Conservation (phyloP, 2,888 invertebrate genomes). For the Onchidella celtica region DNA sequence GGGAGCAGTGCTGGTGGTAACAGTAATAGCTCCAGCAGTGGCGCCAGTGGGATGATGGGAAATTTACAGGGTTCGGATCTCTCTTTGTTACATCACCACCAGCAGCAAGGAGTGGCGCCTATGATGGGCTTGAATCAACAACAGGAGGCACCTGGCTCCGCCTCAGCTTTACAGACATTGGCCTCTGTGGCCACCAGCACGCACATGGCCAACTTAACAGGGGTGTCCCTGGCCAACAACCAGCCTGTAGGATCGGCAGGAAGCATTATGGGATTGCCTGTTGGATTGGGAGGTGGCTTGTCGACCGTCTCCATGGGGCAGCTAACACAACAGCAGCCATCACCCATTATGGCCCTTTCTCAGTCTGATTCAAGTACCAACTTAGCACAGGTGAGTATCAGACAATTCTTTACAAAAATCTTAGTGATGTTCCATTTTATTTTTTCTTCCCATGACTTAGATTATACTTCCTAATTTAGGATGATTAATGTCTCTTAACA, state of each 20-base stretch:
- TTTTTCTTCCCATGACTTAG: no score
- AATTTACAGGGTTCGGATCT: conserved; percentile 15
- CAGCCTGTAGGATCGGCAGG: conserved; percentile 3
- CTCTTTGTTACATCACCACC: conserved; percentile 39
- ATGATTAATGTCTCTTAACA: no score
- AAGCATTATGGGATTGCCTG: conserved; percentile 26
- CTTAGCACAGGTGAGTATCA: conserved; percentile 11
- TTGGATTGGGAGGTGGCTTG: conserved; percentile 30
- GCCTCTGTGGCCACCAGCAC: conserved; percentile 48
- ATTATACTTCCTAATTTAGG: no score
- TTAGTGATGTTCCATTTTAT: no score
- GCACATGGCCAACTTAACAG: conserved; percentile 32
- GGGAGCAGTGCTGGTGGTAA: conserved; percentile 6
- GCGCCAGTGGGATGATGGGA: conserved; percentile 5
- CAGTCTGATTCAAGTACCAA: conserved; percentile 31
- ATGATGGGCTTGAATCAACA: conserved; percentile 33
- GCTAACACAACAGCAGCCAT: conserved; percentile 38
- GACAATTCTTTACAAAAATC: no score
- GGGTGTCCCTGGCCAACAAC: conserved; percentile 15
- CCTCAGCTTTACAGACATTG: conserved; percentile 46
- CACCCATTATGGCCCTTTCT: conserved; percentile 38
- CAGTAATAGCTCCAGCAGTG: background rate
- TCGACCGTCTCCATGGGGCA: conserved; percentile 30
- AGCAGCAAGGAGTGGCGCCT: conserved; percentile 4
- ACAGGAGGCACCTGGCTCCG: conserved; percentile 18